These are phyloP conservation scores for Iguana delicatissima DNA, from an alignment of 2,797 vertebrate species.

Conservation along the genomic window DNA sequence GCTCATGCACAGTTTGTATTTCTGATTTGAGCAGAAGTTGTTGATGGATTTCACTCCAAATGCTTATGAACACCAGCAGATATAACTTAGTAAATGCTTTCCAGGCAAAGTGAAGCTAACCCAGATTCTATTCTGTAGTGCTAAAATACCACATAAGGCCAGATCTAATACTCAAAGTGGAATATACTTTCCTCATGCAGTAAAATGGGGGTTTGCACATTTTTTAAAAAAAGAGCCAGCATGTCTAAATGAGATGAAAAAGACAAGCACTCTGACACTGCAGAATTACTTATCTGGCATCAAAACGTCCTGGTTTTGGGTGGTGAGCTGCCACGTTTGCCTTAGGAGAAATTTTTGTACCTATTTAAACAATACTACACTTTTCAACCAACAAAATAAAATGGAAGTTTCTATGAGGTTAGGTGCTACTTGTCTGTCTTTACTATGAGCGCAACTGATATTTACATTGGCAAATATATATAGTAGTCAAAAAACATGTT, in stretches of 20 bases:
- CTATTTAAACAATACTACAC: not conserved
- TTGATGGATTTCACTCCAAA: conserved; percentile 22
- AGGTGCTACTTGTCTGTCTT: not conserved
- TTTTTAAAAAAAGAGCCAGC: too few species aligned
- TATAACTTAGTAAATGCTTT: conserved; percentile 2
- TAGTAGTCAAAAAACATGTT: not conserved
- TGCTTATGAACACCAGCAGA: not conserved
- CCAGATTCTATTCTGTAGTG: not conserved
- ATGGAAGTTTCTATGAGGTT: not conserved
- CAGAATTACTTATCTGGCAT: not conserved
- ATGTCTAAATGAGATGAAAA: not conserved
- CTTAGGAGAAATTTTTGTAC: not conserved
- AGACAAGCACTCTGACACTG: too few species aligned
- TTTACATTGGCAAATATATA: not conserved
- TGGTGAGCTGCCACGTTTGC: not conserved
- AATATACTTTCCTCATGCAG: not conserved
- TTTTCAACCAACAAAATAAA: not conserved
- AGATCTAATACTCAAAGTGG: not conserved
- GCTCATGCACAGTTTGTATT: not conserved
- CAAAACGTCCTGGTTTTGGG: not conserved
- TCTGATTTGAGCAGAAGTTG: conserved; percentile 13
- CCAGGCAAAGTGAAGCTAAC: not conserved
- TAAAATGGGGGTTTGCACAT: not conserved
- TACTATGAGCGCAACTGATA: not conserved
- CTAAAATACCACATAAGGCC: not conserved